phyloP scores from a whole-genome alignment of 1,140 invertebrate genomes.

The Panagrolaimus sp. region DNA sequence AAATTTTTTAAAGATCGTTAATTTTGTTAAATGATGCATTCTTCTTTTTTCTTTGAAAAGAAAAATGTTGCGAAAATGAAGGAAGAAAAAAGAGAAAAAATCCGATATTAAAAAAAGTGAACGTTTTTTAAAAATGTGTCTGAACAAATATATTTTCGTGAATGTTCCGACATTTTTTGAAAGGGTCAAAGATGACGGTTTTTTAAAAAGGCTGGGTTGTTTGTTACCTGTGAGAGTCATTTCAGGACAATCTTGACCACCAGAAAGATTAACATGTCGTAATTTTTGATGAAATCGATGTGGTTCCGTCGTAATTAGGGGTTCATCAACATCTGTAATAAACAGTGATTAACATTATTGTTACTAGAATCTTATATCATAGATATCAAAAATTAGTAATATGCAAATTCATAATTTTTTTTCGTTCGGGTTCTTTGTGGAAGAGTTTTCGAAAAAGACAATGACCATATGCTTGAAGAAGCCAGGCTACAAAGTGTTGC shows the following conservation, averaged over 20 bases:
- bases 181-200: no score
- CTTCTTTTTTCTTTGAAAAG: background rate
- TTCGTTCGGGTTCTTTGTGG: constrained; percentile 23
- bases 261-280: constrained; percentile 66
- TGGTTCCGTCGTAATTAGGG: constrained; percentile 66
- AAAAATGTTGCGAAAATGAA: constrained; percentile 12
- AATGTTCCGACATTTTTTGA: no score
- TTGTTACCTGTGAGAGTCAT: constrained; percentile 66
- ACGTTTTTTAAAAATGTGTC: constrained; percentile 17
- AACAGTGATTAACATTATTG: constrained; percentile 16
- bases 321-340: constrained; percentile 66
- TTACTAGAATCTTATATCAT: background rate
- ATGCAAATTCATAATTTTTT: constrained; percentile 24
- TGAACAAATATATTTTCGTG: no score
- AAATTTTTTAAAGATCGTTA: background rate
- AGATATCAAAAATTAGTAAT: background rate
- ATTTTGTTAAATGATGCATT: background rate
- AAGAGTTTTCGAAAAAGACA: no score
- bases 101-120: background rate
- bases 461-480: no score
- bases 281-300: constrained; percentile 65
- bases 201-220: background rate
- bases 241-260: constrained; percentile 74
- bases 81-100: background rate
- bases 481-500: no score